Conservation (phyloP, 2,888 invertebrate species). For the Sinhomidia bicolor region DNA sequence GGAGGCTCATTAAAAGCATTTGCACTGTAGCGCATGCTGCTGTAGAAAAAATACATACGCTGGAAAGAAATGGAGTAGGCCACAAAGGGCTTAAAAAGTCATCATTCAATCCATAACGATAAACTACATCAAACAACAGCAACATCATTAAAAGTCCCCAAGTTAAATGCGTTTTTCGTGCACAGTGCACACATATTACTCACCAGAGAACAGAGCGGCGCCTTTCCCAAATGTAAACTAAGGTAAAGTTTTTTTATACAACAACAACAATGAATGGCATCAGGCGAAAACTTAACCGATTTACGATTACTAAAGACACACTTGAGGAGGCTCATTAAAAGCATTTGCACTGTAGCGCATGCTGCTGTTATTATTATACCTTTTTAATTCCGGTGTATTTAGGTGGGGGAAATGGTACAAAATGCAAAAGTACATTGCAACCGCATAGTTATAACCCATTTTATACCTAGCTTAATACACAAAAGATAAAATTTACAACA, state of each 20-base stretch:
- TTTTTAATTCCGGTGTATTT: no score
- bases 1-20: conserved; percentile 52
- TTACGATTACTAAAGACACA: conserved; percentile 53
- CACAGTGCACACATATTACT: neutral
- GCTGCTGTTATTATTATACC: neutral
- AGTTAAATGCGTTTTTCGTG: neutral
- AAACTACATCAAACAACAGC: neutral
- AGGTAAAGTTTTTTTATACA: neutral
- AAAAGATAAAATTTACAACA: conserved; percentile 41
- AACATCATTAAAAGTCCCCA: neutral
- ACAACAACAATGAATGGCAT: conserved; percentile 19
- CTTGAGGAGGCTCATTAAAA: conserved; percentile 55
- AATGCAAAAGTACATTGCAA: no score
- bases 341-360: neutral
- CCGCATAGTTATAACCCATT: no score
- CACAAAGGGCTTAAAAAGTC: neutral
- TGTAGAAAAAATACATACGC: no score
- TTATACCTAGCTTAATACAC: neutral
- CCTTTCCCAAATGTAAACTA: neutral
- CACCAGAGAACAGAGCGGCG: neutral
- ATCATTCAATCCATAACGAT: neutral
- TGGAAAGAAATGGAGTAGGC: no score
- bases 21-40: no score
- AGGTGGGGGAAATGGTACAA: no score
- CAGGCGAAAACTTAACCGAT: conserved; percentile 13